A percentile compares a stretch with the other conserved stretches of the same genome.
phyloP scores from a whole-genome alignment of 2,797 vertebrate species.

The Anguilla obscura region DNA sequence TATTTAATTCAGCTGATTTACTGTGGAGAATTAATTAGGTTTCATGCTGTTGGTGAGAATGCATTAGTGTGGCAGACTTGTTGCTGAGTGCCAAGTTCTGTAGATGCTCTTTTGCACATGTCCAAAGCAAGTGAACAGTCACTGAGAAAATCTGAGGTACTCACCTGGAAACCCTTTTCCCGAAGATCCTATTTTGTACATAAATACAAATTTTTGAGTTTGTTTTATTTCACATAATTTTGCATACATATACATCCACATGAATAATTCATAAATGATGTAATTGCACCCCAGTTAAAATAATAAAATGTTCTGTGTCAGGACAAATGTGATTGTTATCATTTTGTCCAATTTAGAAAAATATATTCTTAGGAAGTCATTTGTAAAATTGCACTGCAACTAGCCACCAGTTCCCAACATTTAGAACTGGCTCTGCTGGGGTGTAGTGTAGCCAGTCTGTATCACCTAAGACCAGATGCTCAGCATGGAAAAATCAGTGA shows the following conservation, averaged over 20 bases:
- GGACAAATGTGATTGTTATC: too few species aligned
- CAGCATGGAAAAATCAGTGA: neutral
- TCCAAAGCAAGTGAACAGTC: neutral
- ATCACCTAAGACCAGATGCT: neutral
- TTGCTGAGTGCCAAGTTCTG: neutral
- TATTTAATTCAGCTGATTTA: neutral
- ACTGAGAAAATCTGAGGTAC: too few species aligned
- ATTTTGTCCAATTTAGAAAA: too few species aligned
- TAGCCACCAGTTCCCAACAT: neutral
- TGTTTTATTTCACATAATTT: too few species aligned
- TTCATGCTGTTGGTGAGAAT: neutral
- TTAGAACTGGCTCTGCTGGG: neutral
- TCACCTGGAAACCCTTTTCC: too few species aligned
- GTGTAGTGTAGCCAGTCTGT: neutral
- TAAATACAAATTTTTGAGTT: too few species aligned
- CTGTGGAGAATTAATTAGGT: neutral
- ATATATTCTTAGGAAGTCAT: neutral
- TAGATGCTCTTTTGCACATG: neutral
- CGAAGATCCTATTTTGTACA: too few species aligned
- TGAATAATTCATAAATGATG: too few species aligned
- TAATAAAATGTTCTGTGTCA: too few species aligned
- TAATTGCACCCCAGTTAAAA: too few species aligned
- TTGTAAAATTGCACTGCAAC: neutral
- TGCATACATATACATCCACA: too few species aligned
- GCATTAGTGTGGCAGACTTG: neutral